Evolutionary conservation across 2,113 vertebrate species (phyloP).

Genomic region (Pongo pygmaeus): DNA sequence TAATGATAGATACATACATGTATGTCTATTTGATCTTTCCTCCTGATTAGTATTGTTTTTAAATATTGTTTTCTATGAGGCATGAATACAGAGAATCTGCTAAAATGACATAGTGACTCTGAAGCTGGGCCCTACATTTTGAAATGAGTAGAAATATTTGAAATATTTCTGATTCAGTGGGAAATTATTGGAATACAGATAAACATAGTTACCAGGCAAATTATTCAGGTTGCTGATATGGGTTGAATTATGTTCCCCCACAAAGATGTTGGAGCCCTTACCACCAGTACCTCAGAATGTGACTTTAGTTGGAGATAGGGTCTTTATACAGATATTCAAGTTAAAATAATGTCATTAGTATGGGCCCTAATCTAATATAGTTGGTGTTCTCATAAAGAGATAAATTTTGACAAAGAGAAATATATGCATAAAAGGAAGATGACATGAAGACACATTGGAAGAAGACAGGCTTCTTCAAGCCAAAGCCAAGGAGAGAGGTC

Average conservation of each 20-base stretch:
- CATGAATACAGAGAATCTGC: not conserved
- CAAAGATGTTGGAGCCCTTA: not conserved
- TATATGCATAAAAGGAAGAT: accelerated
- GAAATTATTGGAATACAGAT: not conserved
- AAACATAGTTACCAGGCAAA: not conserved
- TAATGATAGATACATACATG: not conserved
- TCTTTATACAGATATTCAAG: not conserved
- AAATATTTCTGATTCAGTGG: not conserved
- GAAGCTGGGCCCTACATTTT: not conserved
- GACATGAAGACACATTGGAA: not conserved
- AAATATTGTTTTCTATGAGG: not conserved
- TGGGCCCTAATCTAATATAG: not conserved
- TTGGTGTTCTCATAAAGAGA: not conserved
- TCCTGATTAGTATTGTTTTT: not conserved
- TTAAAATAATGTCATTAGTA: not conserved
- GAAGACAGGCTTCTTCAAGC: not conserved
- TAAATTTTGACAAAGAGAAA: not conserved
- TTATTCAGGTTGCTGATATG: not conserved
- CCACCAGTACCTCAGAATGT: not conserved
- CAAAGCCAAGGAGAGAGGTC: not conserved
- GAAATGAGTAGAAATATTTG: not conserved
- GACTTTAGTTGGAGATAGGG: not conserved
- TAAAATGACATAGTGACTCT: not conserved
- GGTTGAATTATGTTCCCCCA: not conserved
- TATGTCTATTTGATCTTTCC: not conserved